These are phyloP conservation scores for Otis tarda DNA, from an alignment of 2,113 vertebrate genomes.

Conservation along the genomic window DNA sequence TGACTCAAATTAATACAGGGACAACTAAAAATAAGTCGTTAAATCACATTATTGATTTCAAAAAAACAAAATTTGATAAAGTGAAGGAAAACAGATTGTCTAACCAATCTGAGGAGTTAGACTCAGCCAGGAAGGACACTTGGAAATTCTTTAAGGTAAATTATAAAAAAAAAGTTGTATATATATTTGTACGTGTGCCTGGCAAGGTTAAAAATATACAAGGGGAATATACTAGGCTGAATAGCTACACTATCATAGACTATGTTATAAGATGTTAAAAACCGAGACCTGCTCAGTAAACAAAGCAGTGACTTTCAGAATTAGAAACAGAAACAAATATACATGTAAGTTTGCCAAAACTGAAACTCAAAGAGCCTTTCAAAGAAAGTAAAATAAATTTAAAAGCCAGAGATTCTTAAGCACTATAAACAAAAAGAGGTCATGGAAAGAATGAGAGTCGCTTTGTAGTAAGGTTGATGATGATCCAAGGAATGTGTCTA, in stretches of 20 bases:
- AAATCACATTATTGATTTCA: constrained; percentile 16
- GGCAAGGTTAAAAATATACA: neutral
- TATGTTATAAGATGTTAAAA: neutral
- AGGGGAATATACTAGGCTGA: neutral
- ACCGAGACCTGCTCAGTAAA: neutral
- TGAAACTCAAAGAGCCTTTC: neutral
- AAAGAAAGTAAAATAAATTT: neutral
- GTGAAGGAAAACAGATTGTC: neutral
- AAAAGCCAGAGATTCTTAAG: neutral
- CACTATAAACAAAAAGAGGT: neutral
- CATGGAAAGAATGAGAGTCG: neutral
- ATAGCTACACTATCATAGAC: neutral
- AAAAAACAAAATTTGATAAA: neutral
- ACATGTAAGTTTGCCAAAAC: neutral
- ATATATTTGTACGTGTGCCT: neutral
- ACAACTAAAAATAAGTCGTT: constrained; percentile 1
- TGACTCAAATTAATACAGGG: constrained; percentile 6
- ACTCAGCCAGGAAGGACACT: neutral
- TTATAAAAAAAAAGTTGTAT: neutral
- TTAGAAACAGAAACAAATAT: neutral
- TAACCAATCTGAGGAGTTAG: neutral
- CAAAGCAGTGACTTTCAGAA: neutral
- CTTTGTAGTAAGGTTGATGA: neutral
- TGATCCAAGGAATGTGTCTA: neutral
- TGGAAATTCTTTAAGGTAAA: neutral